Evolutionary conservation across 1,140 invertebrate species (phyloP), one percentile per base, ranked within the genome.

Genomic region (Drosophila varians): DNA sequence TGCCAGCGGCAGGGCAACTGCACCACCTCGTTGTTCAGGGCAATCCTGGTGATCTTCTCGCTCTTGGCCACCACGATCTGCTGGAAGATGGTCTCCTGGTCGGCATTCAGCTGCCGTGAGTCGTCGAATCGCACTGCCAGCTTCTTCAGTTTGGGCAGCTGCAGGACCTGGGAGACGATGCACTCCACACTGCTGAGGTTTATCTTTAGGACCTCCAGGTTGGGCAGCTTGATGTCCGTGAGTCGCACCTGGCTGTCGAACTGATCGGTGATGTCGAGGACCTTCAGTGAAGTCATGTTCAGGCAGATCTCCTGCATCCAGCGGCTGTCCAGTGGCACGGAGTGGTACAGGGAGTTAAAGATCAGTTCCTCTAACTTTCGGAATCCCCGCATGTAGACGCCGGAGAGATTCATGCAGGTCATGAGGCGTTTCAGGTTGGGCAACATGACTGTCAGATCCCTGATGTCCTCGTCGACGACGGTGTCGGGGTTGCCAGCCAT

Each of bases 41-140:
- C 83, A 6, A 87, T 87, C 5, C 77, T 31, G 4, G 82, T 69
- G 18, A 87, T 87, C 4, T 25, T 23, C 0, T 87, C 83, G 11
- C 83, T 87, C 2, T 87, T 87, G 25, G 83, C 82, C 60, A 87
- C 61, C 1, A 80, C 45, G 14, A 87, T 87, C 48, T 87, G 74
- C 45, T 87, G 82, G 54, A 87, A 87, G 9, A 87, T 87, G 42
- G 83, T 87, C 51, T 87, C 82, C 64, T 82, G 38, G 5, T 87
- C 70, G 6, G 82, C 82, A 1, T 74, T 25, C 34, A 87, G 8
- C 4, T 87, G 82, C 0, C 82, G 74, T 0, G 82, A 87, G 7
- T 87, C 82, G 5, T 87, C 82, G 16, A 74, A 87, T 8, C 82
- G 47, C 0, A 87, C 21, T 7, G 69, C 74, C 43, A 87, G 23